phyloP scores from a whole-genome alignment of 2,888 invertebrate species.

The Hartigia nigra region DNA sequence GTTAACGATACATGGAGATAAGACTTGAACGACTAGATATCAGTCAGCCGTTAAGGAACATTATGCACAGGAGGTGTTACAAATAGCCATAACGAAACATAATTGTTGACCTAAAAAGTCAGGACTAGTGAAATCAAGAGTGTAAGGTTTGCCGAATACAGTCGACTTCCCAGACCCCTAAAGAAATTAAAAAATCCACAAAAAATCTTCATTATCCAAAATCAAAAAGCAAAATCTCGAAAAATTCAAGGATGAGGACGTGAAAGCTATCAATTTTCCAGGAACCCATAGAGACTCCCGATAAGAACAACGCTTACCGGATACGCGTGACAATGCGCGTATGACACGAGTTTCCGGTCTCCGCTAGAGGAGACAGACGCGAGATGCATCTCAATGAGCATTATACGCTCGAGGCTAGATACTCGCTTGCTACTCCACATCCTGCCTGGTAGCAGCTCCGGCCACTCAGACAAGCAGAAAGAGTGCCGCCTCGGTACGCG shows the following conservation, averaged over 20 bases:
- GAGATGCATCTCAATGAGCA: constrained; percentile 64
- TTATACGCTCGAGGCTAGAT: constrained; percentile 23
- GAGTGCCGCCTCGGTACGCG: neutral
- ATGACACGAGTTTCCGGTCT: constrained; percentile 62
- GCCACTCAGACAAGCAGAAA: neutral
- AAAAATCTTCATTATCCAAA: neutral
- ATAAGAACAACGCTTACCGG: constrained; percentile 53
- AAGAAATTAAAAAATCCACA: constrained; percentile 21
- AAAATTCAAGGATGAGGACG: neutral
- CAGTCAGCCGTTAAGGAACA: neutral
- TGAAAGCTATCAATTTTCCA: constrained; percentile 24
- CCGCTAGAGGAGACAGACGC: constrained; percentile 48
- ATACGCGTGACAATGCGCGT: constrained; percentile 62
- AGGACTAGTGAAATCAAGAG: neutral
- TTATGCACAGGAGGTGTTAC: too few species aligned
- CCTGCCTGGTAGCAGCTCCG: constrained; percentile 19
- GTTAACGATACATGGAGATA: neutral
- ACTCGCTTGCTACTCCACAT: constrained; percentile 29
- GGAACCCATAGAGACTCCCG: constrained; percentile 15
- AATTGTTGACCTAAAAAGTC: too few species aligned
- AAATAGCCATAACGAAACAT: too few species aligned
- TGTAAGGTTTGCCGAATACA: neutral
- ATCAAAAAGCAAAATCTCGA: neutral
- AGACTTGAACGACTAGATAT: neutral
- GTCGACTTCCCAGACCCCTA: constrained; percentile 33